Base-by-base conservation (phyloP, 1,140 invertebrate species). In the Lepeophtheirus salmonis region DNA sequence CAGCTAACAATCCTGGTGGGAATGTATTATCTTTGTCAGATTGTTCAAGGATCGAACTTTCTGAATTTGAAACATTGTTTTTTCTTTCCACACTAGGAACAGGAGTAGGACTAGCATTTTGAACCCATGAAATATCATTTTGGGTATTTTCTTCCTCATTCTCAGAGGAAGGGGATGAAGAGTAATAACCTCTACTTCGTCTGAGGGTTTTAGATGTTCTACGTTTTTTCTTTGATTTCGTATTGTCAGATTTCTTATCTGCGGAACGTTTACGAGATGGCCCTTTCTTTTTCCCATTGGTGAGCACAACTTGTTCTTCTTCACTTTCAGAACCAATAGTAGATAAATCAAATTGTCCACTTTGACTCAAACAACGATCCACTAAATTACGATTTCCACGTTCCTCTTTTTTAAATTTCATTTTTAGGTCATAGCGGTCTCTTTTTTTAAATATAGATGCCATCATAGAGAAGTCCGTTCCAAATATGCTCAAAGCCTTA, bases 401-500 rank as follows among this genome's bases (percentile, higher is more conserved):
- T 63, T 82, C 80, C 69, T 82, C 80, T 61, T 75, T 76, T 65
- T 80, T 81, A 66, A 77, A 82, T 66, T 82, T 90, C 12, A 83
- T 71, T 70, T 92, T 91, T 0, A 94, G 71, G 67, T 91, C 86
- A 49, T 78, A 71, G 2, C 89, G 72, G 1, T 78, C 80, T 58
- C 88, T 75, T 52, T 79, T 78, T 0, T 82, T 82, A 70, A 91
- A 89, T n/a, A 89, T 71, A 54, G 78, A 77, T 57, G 79, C 74
- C 86, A 94, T 91, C 14, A 91, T 68, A 0, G 83, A 80, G 70
- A 94, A 92, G 73, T 92, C 88, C 0, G 88, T 89, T 0, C 89
- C 89, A 56, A 90, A 76, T 12, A 79, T 81, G 65, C 83, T 86
- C 13, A 94, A 72, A n/a, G 86, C 86, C 67, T 80, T 79, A 70